Percentiles rank a stretch among this genome's conserved stretches.
These are phyloP conservation scores for Cottus gobio DNA, from an alignment of 2,113 vertebrate genomes.

Conservation along the genomic window DNA sequence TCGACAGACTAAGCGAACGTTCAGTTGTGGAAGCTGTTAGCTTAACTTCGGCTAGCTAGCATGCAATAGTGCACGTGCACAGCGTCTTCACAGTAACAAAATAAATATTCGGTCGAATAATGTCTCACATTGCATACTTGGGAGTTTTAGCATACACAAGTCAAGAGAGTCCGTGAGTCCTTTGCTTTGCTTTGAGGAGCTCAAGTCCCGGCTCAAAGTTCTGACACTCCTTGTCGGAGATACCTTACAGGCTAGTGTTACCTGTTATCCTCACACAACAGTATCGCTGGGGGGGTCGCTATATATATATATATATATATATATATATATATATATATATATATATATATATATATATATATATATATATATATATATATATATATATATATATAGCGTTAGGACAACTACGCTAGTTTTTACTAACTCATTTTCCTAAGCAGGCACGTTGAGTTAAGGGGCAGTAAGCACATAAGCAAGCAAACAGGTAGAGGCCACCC, in stretches of 20 bases:
- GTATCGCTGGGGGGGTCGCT: not conserved
- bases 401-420: not conserved
- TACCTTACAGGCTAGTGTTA: not conserved
- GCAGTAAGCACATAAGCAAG: not conserved
- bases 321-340: too few relatives aligned
- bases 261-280: not conserved
- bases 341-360: too few relatives aligned
- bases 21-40: not conserved
- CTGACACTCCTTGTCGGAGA: not conserved
- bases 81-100: not conserved
- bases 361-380: too few relatives aligned
- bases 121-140: not conserved
- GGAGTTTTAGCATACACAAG: not conserved
- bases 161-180: not conserved
- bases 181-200: not conserved
- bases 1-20: not conserved
- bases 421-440: not conserved
- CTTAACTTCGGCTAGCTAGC: not conserved
- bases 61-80: not conserved
- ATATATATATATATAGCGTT: too few relatives aligned
- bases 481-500: not conserved
- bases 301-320: too few relatives aligned
- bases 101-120: not conserved
- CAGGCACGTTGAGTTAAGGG: not conserved
- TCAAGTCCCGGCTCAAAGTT: not conserved